phyloP scores from a whole-genome alignment of 2,888 invertebrate genomes.

The Rotaria socialis region DNA sequence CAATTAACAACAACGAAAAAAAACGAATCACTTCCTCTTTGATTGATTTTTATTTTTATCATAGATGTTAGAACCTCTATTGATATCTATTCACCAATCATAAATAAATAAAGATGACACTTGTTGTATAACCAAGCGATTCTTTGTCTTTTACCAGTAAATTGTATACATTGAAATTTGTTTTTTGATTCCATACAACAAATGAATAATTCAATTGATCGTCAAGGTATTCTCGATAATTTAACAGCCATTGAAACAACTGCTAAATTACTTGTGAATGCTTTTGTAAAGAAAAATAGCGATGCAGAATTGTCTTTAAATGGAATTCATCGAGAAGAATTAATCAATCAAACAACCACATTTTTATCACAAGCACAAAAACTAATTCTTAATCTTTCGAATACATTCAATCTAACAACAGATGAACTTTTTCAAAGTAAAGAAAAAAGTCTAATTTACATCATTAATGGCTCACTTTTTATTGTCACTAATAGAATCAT shows the following conservation, averaged over 20 bases:
- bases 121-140: neutral
- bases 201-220: conserved; percentile 1
- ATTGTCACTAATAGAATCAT: too few species aligned
- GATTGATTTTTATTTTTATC: too few species aligned
- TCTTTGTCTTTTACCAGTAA: neutral
- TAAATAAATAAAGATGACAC: conserved; percentile 3
- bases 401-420: neutral
- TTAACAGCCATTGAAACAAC: neutral
- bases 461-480: too few species aligned
- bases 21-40: too few species aligned
- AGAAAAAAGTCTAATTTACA: neutral
- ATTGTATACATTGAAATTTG: neutral
- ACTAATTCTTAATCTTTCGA: neutral
- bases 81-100: neutral
- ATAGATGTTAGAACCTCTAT: too few species aligned
- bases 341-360: neutral
- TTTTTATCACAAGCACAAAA: neutral
- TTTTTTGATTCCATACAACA: neutral
- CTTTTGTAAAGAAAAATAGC: neutral
- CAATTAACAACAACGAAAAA: too few species aligned
- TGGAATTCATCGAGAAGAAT: neutral
- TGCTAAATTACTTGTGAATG: neutral
- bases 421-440: neutral
- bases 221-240: neutral
- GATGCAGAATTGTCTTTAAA: neutral